A percentile compares a stretch with the other conserved stretches of the same genome.
These are phyloP conservation scores for Murina feae DNA, from an alignment of 2,113 vertebrate genomes.

Conservation along the genomic window DNA sequence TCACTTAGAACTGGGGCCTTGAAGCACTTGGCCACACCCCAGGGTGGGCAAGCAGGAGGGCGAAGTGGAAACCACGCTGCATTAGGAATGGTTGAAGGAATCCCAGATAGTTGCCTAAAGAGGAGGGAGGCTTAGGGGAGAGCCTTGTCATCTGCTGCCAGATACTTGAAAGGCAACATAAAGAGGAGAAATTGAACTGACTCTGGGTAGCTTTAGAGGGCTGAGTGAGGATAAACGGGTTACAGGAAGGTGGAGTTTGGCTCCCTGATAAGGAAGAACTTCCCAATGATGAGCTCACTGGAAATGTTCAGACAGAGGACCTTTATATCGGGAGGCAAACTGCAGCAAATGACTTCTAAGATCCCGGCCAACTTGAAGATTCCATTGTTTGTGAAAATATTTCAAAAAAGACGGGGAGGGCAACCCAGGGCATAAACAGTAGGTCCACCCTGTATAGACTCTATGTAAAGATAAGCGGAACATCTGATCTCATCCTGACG, in stretches of 20 bases:
- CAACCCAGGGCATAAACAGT: neutral
- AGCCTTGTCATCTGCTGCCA: neutral
- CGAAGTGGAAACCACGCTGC: neutral
- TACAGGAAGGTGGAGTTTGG: neutral
- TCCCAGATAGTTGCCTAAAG: neutral
- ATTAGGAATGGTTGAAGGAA: neutral
- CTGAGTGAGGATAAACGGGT: neutral
- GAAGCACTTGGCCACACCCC: neutral
- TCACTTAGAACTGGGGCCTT: neutral
- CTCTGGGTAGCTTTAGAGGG: neutral
- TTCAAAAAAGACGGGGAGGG: neutral
- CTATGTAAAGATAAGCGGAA: neutral
- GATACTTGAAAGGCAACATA: neutral
- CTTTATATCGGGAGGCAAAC: neutral
- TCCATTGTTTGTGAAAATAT: slow-evolving; percentile 14
- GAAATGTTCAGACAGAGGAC: neutral
- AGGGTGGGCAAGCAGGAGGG: neutral
- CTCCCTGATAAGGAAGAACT: neutral
- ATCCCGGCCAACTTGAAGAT: neutral
- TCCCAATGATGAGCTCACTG: neutral
- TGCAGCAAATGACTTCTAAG: neutral
- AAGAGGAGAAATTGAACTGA: neutral
- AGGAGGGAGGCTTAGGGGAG: neutral
- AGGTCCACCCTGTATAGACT: neutral
- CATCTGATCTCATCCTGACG: neutral